Base-by-base conservation (phyloP, 2,113 vertebrate species). In the Corvus hawaiiensis region DNA sequence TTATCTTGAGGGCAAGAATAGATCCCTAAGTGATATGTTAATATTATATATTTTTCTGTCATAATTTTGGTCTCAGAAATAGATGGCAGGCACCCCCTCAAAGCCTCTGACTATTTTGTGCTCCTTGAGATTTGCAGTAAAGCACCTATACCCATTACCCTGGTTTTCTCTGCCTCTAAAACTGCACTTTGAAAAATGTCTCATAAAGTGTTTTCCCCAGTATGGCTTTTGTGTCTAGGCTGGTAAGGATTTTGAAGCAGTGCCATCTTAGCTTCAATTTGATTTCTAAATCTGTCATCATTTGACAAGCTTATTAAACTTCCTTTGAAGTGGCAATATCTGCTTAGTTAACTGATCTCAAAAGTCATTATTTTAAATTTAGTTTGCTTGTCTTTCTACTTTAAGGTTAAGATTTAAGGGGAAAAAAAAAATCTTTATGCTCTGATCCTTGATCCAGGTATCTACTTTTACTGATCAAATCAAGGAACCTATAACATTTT, bases 301-400 rank as follows among this genome's bases (percentile, higher is more conserved):
- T 92, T 90, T 94, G 63, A 78, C 66, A 59, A 88, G 49, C 58
- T 81, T 75, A 80, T 85, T 96, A 84, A 67, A 49, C 43, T 83
- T 79, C 24, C 62, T 91, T 88, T 90, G 73, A 90, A 92, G 74
- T 94, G 55, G 56, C 74, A 87, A 37, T 84, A 71, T 74, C 68
- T 88, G 33, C 82, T 86, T 92, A 79, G 32, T 35, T 86, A 88
- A 78, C 62, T 9, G 2, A 75, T 92, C 94, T 77, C 30, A 72
- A 22, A 91, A 85, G 33, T 48, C 2, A 3, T 80, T 91, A 43
- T 64, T 86, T 80, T 84, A 59, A 76, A 63, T 78, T n/a, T 83
- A 63, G 13, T 71, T 81, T 56, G 28, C 41, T 44, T 83, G 11
- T 73, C 46, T 64, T 58, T 87, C 37, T 44, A 49, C 49, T 77